Percentiles rank a stretch among this genome's conserved stretches.
These are phyloP conservation scores for Pipra filicauda DNA, from an alignment of 2,113 vertebrate species.

Conservation along the genomic window DNA sequence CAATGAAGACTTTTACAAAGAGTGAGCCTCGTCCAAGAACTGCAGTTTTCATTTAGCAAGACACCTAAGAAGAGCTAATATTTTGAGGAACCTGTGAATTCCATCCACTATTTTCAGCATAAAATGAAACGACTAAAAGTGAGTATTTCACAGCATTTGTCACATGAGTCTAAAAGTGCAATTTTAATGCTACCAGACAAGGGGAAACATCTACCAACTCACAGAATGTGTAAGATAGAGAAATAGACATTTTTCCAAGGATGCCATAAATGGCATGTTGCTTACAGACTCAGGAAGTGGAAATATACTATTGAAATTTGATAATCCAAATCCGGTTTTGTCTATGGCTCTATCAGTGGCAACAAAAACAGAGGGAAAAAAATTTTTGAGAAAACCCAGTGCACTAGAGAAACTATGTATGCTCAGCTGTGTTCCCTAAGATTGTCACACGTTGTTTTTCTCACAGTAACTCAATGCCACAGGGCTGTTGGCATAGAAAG, in stretches of 20 bases:
- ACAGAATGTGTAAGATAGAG: not conserved
- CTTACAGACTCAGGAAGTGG: not conserved
- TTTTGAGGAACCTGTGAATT: constrained; percentile 34
- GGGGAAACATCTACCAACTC: constrained; percentile 12
- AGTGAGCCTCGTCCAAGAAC: not conserved
- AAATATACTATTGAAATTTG: not conserved
- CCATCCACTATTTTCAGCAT: not conserved
- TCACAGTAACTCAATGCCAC: constrained; percentile 18
- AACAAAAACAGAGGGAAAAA: not conserved
- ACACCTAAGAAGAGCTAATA: constrained; percentile 7
- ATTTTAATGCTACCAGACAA: constrained; percentile 39
- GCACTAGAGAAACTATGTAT: not conserved
- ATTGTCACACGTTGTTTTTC: not conserved
- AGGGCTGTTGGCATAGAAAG: constrained; percentile 31
- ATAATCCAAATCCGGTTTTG: not conserved
- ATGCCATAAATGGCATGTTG: not conserved
- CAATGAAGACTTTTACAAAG: constrained; percentile 2
- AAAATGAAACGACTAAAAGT: constrained; percentile 42
- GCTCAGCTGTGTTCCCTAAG: not conserved
- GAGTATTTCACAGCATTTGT: constrained; percentile 11
- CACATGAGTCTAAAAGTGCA: not conserved
- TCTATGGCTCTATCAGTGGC: not conserved
- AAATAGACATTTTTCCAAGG: constrained; percentile 6
- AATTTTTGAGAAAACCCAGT: not conserved
- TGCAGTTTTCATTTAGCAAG: not conserved